A percentile compares a stretch with the other conserved stretches of the same genome.
Conservation (phyloP, 37 sponge, comb jelly and placozoan species). For the Aphrocallistes beatrix region DNA sequence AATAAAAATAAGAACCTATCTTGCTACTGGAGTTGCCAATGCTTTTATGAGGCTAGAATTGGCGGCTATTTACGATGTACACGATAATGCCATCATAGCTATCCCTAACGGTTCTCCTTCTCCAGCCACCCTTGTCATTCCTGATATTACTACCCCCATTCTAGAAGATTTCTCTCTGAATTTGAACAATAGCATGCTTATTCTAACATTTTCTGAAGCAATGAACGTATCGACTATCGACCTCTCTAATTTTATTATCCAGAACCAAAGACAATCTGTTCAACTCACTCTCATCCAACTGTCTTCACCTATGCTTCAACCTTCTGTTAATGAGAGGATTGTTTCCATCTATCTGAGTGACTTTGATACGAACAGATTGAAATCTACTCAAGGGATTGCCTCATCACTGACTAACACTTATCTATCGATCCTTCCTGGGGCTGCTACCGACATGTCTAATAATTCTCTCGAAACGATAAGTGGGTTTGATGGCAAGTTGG, state of each 20-base stretch:
- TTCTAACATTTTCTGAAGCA: constrained; percentile 65
- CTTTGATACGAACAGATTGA: constrained; percentile 53
- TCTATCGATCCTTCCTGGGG: constrained; percentile 27
- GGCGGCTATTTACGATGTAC: constrained; percentile 41
- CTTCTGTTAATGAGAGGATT: constrained; percentile 18
- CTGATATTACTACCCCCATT: constrained; percentile 44
- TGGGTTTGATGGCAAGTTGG: constrained; percentile 26
- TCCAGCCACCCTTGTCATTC: constrained; percentile 22
- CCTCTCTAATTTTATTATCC: constrained; percentile 32
- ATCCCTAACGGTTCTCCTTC: constrained; percentile 19
- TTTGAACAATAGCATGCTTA: constrained; percentile 42
- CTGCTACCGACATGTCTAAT: constrained; percentile 51
- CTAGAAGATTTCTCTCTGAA: constrained; percentile 54
- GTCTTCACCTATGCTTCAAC: neutral
- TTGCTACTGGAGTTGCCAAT: constrained; percentile 38
- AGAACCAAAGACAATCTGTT: neutral
- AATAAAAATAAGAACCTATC: constrained; percentile 40
- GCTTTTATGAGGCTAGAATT: constrained; percentile 34
- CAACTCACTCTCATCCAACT: neutral
- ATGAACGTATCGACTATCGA: constrained; percentile 41
- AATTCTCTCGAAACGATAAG: constrained; percentile 26
- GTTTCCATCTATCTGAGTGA: constrained; percentile 30
- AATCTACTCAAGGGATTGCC: constrained; percentile 36
- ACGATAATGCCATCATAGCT: constrained; percentile 27
- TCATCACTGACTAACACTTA: constrained; percentile 36